These are phyloP conservation scores for Epinephelus malabaricus DNA, from an alignment of 2,797 vertebrate species.

Conservation along the genomic window DNA sequence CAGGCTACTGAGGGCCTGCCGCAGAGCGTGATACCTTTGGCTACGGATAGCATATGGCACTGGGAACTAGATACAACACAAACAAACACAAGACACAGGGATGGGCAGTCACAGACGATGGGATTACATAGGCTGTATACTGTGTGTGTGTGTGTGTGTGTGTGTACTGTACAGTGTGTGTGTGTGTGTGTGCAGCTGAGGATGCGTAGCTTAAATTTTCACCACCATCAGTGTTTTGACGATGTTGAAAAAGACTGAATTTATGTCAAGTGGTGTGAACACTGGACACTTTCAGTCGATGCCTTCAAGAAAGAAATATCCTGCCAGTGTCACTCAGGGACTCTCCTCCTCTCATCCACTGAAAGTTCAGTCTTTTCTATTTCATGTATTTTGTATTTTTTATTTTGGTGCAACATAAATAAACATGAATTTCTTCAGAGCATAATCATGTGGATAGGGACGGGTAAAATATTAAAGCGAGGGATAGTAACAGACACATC, in stretches of 20 bases:
- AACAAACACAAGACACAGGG: constrained; percentile 75
- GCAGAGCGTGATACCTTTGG: constrained; percentile 72
- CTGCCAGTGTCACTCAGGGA: background rate
- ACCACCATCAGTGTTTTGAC: constrained; percentile 1
- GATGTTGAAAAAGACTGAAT: background rate
- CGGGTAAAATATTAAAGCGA: constrained; percentile 24
- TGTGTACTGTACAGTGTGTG: constrained; percentile 3
- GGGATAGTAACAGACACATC: background rate
- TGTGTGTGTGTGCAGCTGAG: constrained; percentile 17
- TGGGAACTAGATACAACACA: constrained; percentile 78
- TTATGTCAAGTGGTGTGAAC: background rate
- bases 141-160: constrained; percentile 8
- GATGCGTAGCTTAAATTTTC: constrained; percentile 8
- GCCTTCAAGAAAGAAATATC: constrained; percentile 4
- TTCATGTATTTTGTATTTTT: too few species aligned
- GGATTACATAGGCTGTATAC: constrained; percentile 62
- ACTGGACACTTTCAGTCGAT: background rate
- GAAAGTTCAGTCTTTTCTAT: too few species aligned
- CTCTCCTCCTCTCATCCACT: too few species aligned
- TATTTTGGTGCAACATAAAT: too few species aligned
- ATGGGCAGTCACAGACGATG: constrained; percentile 64
- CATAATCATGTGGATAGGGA: background rate
- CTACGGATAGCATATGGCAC: constrained; percentile 78
- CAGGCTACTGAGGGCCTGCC: constrained; percentile 75
- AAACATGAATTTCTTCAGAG: background rate